Percentiles rank a stretch among this genome's conserved stretches.
phyloP scores from a whole-genome alignment of 2,797 vertebrate species.

The Sciaenops ocellatus region DNA sequence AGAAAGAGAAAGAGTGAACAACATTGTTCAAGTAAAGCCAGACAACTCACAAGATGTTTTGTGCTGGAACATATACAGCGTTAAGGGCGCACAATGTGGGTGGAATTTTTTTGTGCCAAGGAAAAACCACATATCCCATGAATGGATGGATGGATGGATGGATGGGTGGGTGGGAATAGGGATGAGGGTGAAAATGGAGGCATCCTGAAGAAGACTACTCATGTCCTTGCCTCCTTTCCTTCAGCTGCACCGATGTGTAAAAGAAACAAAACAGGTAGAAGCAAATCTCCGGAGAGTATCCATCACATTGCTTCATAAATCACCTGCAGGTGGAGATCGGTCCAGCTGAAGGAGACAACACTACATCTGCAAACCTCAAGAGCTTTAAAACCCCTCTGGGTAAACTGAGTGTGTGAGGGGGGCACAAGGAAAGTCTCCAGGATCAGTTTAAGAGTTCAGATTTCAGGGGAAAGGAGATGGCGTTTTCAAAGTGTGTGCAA shows the following conservation, averaged over 20 bases:
- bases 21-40: constrained; percentile 75
- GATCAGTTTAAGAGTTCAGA: constrained; percentile 56
- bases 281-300: constrained; percentile 81
- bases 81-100: constrained; percentile 23
- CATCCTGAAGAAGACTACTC: constrained; percentile 31
- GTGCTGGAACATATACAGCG: constrained; percentile 50
- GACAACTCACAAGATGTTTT: constrained; percentile 50
- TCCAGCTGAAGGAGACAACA: constrained; percentile 59
- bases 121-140: constrained; percentile 48
- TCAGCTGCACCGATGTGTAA: constrained; percentile 57
- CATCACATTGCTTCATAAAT: constrained; percentile 77
- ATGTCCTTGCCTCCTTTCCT: constrained; percentile 33
- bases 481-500: constrained; percentile 84
- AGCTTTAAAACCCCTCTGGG: background rate
- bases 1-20: constrained; percentile 47
- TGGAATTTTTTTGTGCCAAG: constrained; percentile 36
- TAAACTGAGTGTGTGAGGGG: constrained; percentile 11
- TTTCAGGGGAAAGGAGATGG: constrained; percentile 65
- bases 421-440: constrained; percentile 12
- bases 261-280: constrained; percentile 45
- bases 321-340: constrained; percentile 45
- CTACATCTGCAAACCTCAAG: constrained; percentile 21
- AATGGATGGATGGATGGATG: constrained; percentile 7
- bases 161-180: constrained; percentile 8
- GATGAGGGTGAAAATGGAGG: constrained; percentile 29